Conservation (phyloP, 1,140 invertebrate species). For the Drosophila neocordata region DNA sequence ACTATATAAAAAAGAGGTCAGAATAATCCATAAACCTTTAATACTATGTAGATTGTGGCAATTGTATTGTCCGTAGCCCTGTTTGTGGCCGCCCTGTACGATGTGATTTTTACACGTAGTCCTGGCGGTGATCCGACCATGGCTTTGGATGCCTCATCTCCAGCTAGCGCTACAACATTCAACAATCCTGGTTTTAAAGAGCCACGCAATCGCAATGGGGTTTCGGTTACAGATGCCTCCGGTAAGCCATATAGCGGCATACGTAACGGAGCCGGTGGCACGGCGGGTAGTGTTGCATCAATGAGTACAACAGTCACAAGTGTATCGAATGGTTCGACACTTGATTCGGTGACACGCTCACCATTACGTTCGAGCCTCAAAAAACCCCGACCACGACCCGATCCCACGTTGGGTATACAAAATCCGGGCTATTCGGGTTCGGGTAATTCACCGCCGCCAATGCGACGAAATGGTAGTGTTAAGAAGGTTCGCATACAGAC, state of each 20-base stretch:
- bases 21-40: background rate
- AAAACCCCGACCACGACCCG: constrained; percentile 87
- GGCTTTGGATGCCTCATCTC: constrained; percentile 84
- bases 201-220: constrained; percentile 86
- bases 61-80: constrained; percentile 89
- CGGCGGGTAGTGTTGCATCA: constrained; percentile 88
- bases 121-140: constrained; percentile 91
- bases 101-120: constrained; percentile 87
- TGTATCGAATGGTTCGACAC: constrained; percentile 85
- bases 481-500: constrained; percentile 95
- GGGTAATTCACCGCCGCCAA: constrained; percentile 88
- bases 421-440: constrained; percentile 90
- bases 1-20: background rate
- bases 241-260: constrained; percentile 90
- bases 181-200: constrained; percentile 93
- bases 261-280: constrained; percentile 85
- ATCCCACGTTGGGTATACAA: constrained; percentile 89
- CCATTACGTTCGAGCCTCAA: constrained; percentile 92
- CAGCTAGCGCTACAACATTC: constrained; percentile 87
- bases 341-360: constrained; percentile 87
- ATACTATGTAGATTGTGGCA: constrained; percentile 87
- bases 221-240: constrained; percentile 92
- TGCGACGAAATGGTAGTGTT: constrained; percentile 91
- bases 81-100: constrained; percentile 90
- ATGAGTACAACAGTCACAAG: constrained; percentile 89